Conservation (phyloP, 2,797 vertebrate genomes). For the Girardinus metallicus region DNA sequence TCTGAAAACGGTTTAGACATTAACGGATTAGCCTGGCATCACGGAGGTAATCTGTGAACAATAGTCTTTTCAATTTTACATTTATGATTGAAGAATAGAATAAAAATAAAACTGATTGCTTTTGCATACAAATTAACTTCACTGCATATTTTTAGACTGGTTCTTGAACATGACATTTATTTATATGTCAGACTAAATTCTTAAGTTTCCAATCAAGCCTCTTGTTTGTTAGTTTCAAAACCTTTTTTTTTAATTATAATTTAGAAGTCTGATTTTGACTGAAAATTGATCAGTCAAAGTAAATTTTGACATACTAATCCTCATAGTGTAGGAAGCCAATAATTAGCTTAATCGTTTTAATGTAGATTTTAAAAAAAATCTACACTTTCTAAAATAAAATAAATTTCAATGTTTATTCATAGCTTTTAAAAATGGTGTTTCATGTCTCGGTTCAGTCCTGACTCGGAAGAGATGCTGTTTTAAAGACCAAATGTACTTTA, state of each 20-base stretch:
- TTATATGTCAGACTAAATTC: background rate
- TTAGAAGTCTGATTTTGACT: background rate
- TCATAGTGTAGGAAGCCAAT: too few species aligned
- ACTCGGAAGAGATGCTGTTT: background rate
- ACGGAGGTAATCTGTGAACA: background rate
- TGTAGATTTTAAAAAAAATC: background rate
- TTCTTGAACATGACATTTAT: background rate
- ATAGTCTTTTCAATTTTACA: background rate
- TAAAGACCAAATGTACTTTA: slow-evolving; percentile 14
- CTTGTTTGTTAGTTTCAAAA: background rate
- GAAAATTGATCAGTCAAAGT: too few species aligned
- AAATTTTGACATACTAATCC: too few species aligned
- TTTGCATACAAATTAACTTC: background rate
- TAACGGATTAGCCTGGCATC: background rate
- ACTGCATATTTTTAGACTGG: background rate
- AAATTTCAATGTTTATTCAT: background rate
- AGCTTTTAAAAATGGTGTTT: background rate
- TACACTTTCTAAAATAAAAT: background rate
- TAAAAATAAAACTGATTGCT: background rate
- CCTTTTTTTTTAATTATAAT: background rate
- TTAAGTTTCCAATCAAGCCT: background rate
- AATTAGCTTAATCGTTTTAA: background rate
- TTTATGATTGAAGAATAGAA: background rate
- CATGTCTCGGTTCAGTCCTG: background rate
- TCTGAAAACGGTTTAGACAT: background rate